Base-by-base conservation (phyloP, 2,113 vertebrate species). In the Scatophagus argus region DNA sequence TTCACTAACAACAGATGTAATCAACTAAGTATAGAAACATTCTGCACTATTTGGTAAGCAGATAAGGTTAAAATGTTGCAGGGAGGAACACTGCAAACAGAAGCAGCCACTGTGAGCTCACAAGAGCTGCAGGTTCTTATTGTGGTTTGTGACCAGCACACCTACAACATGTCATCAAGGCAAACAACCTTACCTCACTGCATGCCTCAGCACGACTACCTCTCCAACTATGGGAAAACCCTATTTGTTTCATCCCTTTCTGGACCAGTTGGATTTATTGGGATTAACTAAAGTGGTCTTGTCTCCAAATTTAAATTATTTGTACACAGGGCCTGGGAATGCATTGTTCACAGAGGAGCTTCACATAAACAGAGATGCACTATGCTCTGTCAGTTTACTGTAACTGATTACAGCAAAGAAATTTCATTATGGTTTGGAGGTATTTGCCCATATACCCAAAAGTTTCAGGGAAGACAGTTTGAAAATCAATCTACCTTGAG, bases 361-460 rank as follows among this genome's bases (percentile, higher is more conserved):
- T 49, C 19, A 60, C 55, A 46, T 8, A n/a, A n/a, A n/a, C n/a
- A 27, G 14, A 4, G 0, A 17, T 47, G 41, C 13, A 25, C 29
- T 23, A 31, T 3, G 8, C 39, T 3, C 0, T 36, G 25, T 62
- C 2, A 56, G 17, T 34, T 17, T 6, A 16, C 39, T 73, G 13
- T 44, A 43, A 43, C 36, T n/a, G 27, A 23, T 2, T 27, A 25
- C 31, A 49, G 39, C 31, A 59, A n/a, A 64, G 41, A 36, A 43
- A 63, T 31, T n/a, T n/a, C 3, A 36, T 49, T 51, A 21, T 29
- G 65, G 36, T 46, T 1, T 8, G 17, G 52, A 36, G 16, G 61
- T 46, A 70, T 54, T 61, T n/a, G n/a, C n/a, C n/a, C n/a, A 62
- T 41, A 69, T 60, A 64, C 79, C 74, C 51, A 51, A 54, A n/a